These are phyloP conservation scores for Carassius gibelio DNA, from an alignment of 2,113 vertebrate genomes.

Conservation along the genomic window DNA sequence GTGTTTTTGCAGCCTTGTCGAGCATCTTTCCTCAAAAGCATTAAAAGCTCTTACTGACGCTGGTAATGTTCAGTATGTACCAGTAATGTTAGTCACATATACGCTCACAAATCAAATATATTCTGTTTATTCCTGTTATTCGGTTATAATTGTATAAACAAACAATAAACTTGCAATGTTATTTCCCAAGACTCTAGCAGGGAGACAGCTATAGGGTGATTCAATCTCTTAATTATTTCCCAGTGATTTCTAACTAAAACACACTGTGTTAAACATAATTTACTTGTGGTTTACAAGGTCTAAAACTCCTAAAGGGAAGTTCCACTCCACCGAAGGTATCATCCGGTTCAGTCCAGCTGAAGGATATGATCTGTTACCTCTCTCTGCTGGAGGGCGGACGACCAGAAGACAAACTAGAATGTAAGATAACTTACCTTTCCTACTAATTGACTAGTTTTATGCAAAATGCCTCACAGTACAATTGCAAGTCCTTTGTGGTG, in stretches of 20 bases:
- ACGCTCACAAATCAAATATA: not conserved
- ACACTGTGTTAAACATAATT: not conserved
- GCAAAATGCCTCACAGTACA: not conserved
- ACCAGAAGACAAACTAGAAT: constrained; percentile 29
- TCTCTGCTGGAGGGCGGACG: constrained; percentile 16
- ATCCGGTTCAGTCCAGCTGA: not conserved
- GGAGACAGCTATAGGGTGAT: not conserved
- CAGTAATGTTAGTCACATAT: not conserved
- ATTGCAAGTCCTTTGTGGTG: not conserved
- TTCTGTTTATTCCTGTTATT: not conserved
- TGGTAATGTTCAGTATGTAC: not conserved
- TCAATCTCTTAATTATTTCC: not conserved
- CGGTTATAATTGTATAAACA: not conserved
- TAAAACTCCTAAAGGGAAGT: constrained; percentile 6
- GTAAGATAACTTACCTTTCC: not conserved
- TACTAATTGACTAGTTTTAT: not conserved
- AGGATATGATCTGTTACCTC: constrained; percentile 12
- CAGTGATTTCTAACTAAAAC: not conserved
- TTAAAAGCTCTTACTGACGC: not conserved
- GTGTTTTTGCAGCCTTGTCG: not conserved
- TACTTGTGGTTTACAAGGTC: not conserved
- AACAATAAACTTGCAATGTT: not conserved
- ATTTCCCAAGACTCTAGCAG: not conserved
- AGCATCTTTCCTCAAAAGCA: not conserved
- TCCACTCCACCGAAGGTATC: not conserved